These are phyloP conservation scores for Fistularia tabacaria DNA, from an alignment of 2,797 vertebrate genomes.

Conservation along the genomic window DNA sequence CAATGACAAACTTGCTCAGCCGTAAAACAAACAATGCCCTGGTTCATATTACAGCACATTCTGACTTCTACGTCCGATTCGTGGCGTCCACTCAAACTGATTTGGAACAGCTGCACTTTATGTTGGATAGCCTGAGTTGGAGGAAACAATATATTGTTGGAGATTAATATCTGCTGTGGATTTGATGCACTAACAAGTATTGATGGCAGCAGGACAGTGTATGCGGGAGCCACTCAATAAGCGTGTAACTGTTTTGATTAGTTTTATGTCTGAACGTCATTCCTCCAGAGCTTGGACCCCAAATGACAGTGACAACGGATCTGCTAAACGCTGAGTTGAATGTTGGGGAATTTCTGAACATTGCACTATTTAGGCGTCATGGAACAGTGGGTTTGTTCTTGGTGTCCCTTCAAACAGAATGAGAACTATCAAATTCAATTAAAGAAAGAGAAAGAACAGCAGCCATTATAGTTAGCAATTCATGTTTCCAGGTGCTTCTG, in stretches of 20 bases:
- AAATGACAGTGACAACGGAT: constrained; percentile 3
- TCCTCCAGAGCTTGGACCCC: background rate
- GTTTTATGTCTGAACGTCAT: background rate
- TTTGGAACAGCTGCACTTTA: too few species aligned
- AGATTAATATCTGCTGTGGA: background rate
- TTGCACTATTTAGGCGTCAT: constrained; percentile 3
- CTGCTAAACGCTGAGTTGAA: constrained; percentile 4
- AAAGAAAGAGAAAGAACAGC: constrained; percentile 11
- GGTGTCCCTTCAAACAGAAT: constrained; percentile 22
- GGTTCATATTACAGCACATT: too few species aligned
- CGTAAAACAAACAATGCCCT: too few species aligned
- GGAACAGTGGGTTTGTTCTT: constrained; percentile 26
- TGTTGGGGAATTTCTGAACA: constrained; percentile 7
- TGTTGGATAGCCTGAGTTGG: background rate
- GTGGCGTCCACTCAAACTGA: too few species aligned
- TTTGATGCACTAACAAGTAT: too few species aligned
- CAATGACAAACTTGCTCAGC: too few species aligned
- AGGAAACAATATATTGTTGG: background rate
- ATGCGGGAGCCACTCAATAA: too few species aligned
- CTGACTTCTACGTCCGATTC: too few species aligned
- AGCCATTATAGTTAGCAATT: background rate
- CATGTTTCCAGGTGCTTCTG: constrained; percentile 7
- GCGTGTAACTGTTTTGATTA: background rate
- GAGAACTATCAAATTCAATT: constrained; percentile 27
- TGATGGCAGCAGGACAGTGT: too few species aligned